These are phyloP conservation scores for Linepithema humile DNA, from an alignment of 1,140 invertebrate genomes.

Conservation along the genomic window DNA sequence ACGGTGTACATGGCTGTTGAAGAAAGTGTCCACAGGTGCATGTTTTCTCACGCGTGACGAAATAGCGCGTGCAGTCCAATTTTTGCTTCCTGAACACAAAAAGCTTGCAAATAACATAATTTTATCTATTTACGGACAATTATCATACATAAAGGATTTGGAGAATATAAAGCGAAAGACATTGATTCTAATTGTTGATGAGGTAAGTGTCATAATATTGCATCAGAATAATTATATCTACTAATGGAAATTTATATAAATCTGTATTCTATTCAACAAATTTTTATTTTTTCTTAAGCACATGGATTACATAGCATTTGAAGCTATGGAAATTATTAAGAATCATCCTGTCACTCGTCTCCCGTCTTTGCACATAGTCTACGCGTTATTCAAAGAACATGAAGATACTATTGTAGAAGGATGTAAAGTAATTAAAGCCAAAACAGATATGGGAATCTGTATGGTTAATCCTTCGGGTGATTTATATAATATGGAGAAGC, in stretches of 20 bases:
- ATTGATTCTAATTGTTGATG: constrained; percentile 88
- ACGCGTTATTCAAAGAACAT: constrained; percentile 87
- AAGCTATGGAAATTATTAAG: constrained; percentile 87
- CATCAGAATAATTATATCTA: constrained; percentile 25
- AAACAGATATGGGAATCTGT: constrained; percentile 83
- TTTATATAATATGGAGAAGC: constrained; percentile 88
- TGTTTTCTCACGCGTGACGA: constrained; percentile 77
- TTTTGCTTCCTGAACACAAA: constrained; percentile 80
- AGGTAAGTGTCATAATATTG: constrained; percentile 82
- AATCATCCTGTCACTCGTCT: constrained; percentile 89
- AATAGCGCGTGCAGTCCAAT: constrained; percentile 82
- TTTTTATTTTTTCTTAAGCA: constrained; percentile 83
- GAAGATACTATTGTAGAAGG: constrained; percentile 85
- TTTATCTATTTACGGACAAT: constrained; percentile 79
- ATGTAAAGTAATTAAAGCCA: constrained; percentile 83
- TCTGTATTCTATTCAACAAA: constrained; percentile 42
- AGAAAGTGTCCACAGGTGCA: constrained; percentile 81
- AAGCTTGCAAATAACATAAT: constrained; percentile 82
- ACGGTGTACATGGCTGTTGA: constrained; percentile 83
- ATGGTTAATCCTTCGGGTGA: constrained; percentile 89
- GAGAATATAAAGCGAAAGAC: constrained; percentile 85
- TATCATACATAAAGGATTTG: constrained; percentile 79
- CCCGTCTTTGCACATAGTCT: constrained; percentile 89
- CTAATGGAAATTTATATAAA: constrained; percentile 30
- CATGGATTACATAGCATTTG: constrained; percentile 91